A percentile compares a stretch with the other conserved stretches of the same genome.
phyloP scores from a whole-genome alignment of 2,888 invertebrate genomes.

The Agrochola lota region DNA sequence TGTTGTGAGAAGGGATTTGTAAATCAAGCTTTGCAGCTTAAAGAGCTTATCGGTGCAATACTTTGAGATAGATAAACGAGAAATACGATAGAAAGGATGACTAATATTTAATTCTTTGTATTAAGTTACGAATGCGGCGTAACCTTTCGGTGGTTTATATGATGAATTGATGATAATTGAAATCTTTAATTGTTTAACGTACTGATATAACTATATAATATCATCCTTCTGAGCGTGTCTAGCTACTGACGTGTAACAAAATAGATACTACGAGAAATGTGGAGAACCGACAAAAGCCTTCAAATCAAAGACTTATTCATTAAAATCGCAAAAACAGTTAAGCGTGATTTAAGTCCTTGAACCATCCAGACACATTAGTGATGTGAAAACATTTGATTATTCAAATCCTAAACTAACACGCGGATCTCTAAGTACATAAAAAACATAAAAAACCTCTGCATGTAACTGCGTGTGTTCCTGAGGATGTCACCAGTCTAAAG shows the following conservation, averaged over 20 bases:
- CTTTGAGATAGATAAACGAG: constrained; percentile 1
- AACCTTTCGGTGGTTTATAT: not conserved
- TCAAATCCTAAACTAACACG: constrained; percentile 38
- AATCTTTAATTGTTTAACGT: not conserved
- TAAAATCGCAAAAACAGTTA: not conserved
- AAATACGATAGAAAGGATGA: too few species aligned
- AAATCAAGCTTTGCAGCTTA: constrained; percentile 46
- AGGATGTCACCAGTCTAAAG: constrained; percentile 41
- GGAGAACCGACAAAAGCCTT: not conserved
- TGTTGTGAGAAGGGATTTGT: constrained; percentile 57
- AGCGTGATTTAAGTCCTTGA: not conserved
- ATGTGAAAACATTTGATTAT: constrained; percentile 51
- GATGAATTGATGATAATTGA: too few species aligned
- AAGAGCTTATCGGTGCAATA: constrained; percentile 56
- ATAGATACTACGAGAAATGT: not conserved
- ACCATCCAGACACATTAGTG: constrained; percentile 14
- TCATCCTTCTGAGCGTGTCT: not conserved
- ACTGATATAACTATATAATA: not conserved
- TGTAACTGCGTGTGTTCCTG: constrained; percentile 45
- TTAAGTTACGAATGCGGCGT: not conserved
- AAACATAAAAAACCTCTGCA: constrained; percentile 8
- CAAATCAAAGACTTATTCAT: not conserved
- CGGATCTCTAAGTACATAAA: constrained; percentile 14
- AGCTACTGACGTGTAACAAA: not conserved
- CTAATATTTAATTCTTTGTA: not conserved